phyloP scores from a whole-genome alignment of 2,888 invertebrate genomes.

The Latrodectus hesperus region DNA sequence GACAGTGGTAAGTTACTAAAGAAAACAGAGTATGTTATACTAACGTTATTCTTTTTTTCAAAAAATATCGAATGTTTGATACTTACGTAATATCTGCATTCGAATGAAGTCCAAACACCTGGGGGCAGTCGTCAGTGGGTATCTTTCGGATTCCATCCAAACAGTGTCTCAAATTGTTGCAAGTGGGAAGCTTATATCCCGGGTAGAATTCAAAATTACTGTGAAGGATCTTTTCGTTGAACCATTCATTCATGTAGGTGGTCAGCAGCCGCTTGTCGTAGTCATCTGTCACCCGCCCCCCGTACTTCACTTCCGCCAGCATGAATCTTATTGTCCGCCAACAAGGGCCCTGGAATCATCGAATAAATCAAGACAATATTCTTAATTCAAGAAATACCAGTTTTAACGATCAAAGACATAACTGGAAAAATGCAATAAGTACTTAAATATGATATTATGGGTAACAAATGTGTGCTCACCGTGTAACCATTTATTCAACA shows the following conservation, averaged over 20 bases:
- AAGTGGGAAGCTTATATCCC: slow-evolving; percentile 92
- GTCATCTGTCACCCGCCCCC: slow-evolving; percentile 96
- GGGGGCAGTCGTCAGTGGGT: slow-evolving; percentile 90
- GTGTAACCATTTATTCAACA: too few species aligned
- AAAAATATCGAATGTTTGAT: neutral
- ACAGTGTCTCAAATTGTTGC: slow-evolving; percentile 77
- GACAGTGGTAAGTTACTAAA: too few species aligned
- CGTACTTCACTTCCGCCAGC: slow-evolving; percentile 91
- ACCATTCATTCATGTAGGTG: slow-evolving; percentile 94
- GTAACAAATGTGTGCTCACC: too few species aligned
- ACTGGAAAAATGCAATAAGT: too few species aligned
- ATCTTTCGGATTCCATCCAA: slow-evolving; percentile 90
- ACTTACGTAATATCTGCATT: slow-evolving; percentile 96
- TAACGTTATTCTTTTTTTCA: neutral
- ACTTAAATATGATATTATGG: too few species aligned
- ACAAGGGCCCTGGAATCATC: slow-evolving; percentile 83
- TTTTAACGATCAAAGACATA: too few species aligned
- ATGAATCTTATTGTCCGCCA: slow-evolving; percentile 98
- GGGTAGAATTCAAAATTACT: slow-evolving; percentile 95
- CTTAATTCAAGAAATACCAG: too few species aligned
- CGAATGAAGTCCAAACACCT: slow-evolving; percentile 95
- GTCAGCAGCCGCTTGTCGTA: slow-evolving; percentile 94
- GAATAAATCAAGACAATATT: too few species aligned
- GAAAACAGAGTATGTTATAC: too few species aligned
- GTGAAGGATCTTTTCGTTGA: slow-evolving; percentile 89